A percentile compares a stretch with the other conserved stretches of the same genome.
Evolutionary conservation across 2,888 invertebrate species (phyloP).

Genomic region (Synergus umbraculus): DNA sequence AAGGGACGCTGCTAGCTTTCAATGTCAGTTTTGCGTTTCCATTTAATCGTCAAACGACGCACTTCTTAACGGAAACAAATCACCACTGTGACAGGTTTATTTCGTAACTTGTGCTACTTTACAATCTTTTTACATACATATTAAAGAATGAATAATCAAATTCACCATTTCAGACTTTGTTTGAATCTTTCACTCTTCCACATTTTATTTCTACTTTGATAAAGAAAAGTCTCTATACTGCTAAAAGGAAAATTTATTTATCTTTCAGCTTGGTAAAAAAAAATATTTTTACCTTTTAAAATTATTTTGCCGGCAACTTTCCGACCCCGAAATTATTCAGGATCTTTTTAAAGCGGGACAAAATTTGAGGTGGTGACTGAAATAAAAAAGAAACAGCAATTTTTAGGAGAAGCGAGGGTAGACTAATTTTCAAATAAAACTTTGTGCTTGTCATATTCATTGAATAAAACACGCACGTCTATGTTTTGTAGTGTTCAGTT

Average conservation of each 20-base stretch:
- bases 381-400: neutral
- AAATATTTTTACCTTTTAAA: too few relatives aligned
- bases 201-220: neutral
- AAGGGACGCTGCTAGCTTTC: slow-evolving; percentile 40
- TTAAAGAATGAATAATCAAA: neutral
- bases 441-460: neutral
- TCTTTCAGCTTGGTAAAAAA: neutral
- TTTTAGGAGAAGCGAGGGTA: slow-evolving; percentile 1
- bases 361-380: slow-evolving; percentile 5
- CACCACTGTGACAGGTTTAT: slow-evolving; percentile 10
- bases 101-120: neutral
- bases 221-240: too few relatives aligned
- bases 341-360: neutral
- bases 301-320: too few relatives aligned
- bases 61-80: slow-evolving; percentile 14
- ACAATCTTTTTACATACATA: neutral
- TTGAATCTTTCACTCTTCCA: neutral
- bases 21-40: slow-evolving; percentile 41
- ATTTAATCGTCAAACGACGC: slow-evolving; percentile 7
- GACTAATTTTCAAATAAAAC: neutral
- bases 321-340: neutral
- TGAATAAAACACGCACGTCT: slow-evolving; percentile 23
- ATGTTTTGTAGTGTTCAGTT: slow-evolving; percentile 3
- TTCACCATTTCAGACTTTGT: neutral
- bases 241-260: neutral